Percentiles rank a stretch among this genome's conserved stretches.
These are phyloP conservation scores for Nysson spinosus DNA, from an alignment of 2,888 invertebrate genomes.

Conservation along the genomic window DNA sequence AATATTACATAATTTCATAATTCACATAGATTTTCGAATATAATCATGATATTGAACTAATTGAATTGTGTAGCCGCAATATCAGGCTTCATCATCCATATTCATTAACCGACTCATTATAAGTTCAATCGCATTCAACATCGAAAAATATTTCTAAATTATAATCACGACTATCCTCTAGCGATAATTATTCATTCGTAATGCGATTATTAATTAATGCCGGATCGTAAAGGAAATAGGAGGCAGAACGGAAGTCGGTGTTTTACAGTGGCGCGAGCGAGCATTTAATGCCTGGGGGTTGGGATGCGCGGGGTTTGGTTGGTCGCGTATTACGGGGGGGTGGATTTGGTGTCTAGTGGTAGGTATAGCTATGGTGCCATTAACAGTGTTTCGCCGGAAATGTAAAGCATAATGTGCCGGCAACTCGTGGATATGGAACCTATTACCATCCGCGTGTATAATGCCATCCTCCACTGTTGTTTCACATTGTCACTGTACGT, in stretches of 20 bases:
- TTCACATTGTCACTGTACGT: constrained; percentile 25
- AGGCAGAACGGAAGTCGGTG: constrained; percentile 51
- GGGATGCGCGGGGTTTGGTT: too few species aligned
- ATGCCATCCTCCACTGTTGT: constrained; percentile 44
- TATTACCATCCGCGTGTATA: constrained; percentile 61
- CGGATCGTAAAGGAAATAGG: constrained; percentile 39
- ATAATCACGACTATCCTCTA: too few species aligned
- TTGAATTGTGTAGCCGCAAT: too few species aligned
- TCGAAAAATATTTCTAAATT: too few species aligned
- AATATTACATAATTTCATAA: too few species aligned
- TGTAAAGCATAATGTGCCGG: constrained; percentile 65
- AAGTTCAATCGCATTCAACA: too few species aligned
- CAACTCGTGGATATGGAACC: constrained; percentile 58
- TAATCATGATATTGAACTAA: too few species aligned
- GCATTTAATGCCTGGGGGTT: constrained; percentile 56
- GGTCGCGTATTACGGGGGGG: constrained; percentile 39
- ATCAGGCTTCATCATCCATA: too few species aligned
- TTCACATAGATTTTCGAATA: too few species aligned
- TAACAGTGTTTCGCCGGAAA: constrained; percentile 66
- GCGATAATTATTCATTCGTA: neutral
- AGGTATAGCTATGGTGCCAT: constrained; percentile 56
- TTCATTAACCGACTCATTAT: too few species aligned
- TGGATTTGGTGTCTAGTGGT: constrained; percentile 14
- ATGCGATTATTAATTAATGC: constrained; percentile 48
- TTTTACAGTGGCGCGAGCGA: constrained; percentile 32